Conservation (phyloP, 2,888 invertebrate genomes). For the Drosophila macrospina region DNA sequence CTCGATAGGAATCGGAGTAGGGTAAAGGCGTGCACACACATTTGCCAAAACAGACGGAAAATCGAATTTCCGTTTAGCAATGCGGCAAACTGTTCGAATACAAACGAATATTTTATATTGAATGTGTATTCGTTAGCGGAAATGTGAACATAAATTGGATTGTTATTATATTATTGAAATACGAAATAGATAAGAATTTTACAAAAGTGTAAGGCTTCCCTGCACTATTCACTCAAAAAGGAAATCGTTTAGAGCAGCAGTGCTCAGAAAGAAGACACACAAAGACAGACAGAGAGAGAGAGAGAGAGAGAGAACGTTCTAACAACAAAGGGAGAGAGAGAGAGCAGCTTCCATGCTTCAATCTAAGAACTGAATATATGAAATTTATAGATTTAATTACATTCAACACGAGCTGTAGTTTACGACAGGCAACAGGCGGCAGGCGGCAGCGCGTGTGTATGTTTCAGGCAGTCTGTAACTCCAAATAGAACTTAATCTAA, state of each 20-base stretch:
- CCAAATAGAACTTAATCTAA: slow-evolving; percentile 16
- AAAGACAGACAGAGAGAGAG: neutral
- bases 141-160: slow-evolving; percentile 47
- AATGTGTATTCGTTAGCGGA: slow-evolving; percentile 52
- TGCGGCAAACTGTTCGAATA: slow-evolving; percentile 29
- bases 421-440: slow-evolving; percentile 25
- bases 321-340: neutral
- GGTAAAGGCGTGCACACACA: slow-evolving; percentile 12
- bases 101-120: slow-evolving; percentile 34
- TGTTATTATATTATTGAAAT: slow-evolving; percentile 26
- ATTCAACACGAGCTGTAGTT: slow-evolving; percentile 39
- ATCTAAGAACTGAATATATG: slow-evolving; percentile 1
- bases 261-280: too few relatives aligned
- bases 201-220: too few relatives aligned
- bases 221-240: too few relatives aligned
- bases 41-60: slow-evolving; percentile 51
- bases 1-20: slow-evolving; percentile 16
- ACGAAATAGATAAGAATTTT: too few relatives aligned
- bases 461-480: slow-evolving; percentile 28
- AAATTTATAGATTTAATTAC: slow-evolving; percentile 34
- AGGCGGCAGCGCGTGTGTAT: slow-evolving; percentile 18
- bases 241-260: neutral
- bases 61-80: slow-evolving; percentile 66
- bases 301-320: neutral
- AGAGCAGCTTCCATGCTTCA: slow-evolving; percentile 12